phyloP scores from a whole-genome alignment of 2,888 invertebrate species.

The Luffia ferchaultella region DNA sequence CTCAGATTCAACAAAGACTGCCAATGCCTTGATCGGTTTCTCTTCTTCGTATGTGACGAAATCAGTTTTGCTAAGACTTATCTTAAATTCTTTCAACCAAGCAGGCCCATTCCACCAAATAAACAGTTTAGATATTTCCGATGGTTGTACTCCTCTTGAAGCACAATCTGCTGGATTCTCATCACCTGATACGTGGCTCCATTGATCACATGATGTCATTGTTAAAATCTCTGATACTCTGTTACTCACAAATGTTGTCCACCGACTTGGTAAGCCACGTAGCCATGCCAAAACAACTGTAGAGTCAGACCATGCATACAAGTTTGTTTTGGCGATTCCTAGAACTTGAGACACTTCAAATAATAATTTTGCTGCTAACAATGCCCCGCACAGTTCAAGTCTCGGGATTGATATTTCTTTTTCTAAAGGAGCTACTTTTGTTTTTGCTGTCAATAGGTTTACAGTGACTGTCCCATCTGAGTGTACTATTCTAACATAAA shows the following conservation, averaged over 20 bases:
- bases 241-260: conserved; percentile 20
- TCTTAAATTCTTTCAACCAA: neutral
- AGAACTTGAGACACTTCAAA: conserved; percentile 8
- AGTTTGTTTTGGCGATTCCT: neutral
- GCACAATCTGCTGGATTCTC: conserved; percentile 22
- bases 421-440: conserved; percentile 15
- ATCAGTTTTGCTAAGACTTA: neutral
- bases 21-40: neutral
- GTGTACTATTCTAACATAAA: conserved; percentile 12
- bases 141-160: conserved; percentile 17
- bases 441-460: conserved; percentile 14
- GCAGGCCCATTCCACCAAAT: neutral
- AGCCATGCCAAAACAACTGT: conserved; percentile 19
- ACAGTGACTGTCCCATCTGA: conserved; percentile 1
- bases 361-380: conserved; percentile 1
- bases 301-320: conserved; percentile 19
- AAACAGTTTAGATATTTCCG: conserved; percentile 5
- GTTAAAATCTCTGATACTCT: conserved; percentile 17
- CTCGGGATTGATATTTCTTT: conserved; percentile 15
- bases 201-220: conserved; percentile 9
- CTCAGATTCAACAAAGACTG: neutral
- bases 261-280: conserved; percentile 16
- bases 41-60: neutral
- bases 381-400: conserved; percentile 16
- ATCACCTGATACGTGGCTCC: conserved; percentile 17